Evolutionary conservation across 2,113 vertebrate species (phyloP).

Genomic region (Merops nubicus): DNA sequence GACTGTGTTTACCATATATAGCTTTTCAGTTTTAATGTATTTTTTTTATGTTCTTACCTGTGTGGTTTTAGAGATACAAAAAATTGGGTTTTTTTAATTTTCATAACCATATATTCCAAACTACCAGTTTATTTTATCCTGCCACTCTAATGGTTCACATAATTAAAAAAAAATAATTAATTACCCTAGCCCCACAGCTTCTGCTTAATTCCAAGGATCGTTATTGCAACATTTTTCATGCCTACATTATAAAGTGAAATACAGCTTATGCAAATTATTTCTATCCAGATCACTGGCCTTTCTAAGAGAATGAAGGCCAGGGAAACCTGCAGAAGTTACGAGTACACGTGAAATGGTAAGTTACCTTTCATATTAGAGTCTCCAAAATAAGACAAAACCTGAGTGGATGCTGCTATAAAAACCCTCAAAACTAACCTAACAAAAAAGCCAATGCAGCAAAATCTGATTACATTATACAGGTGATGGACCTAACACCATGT

Average conservation of each 20-base stretch:
- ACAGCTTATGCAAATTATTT: conserved; percentile 12
- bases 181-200: background rate
- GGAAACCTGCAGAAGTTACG: background rate
- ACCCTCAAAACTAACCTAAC: background rate
- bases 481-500: too few species aligned
- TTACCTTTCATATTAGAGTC: background rate
- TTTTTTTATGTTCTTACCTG: background rate
- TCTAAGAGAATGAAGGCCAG: background rate
- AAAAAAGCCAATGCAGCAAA: background rate
- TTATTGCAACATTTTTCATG: conserved; percentile 48
- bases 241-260: conserved; percentile 16
- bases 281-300: background rate
- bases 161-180: conserved; percentile 50
- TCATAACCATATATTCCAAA: conserved; percentile 17
- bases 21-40: background rate
- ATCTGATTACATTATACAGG: background rate
- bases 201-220: conserved; percentile 37
- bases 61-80: background rate
- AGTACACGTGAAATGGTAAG: background rate
- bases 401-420: background rate
- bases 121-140: background rate
- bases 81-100: conserved; percentile 11
- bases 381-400: background rate
- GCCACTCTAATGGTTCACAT: conserved; percentile 18
- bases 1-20: background rate